Evolutionary conservation across 2,888 invertebrate genomes (phyloP).

Genomic region (Colletes collaris): DNA sequence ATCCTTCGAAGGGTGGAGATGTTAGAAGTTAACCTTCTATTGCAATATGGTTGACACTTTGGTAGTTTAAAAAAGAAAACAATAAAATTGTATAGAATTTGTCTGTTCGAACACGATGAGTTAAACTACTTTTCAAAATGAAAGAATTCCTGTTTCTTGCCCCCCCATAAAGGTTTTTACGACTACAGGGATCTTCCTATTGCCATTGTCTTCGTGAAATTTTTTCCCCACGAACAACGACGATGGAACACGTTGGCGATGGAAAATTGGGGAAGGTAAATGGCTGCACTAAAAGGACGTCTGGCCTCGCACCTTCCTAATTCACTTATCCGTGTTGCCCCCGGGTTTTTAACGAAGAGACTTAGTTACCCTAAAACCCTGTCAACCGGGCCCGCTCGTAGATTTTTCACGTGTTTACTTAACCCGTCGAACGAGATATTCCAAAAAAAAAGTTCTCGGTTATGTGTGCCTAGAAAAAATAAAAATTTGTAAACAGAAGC

Average conservation of each 20-base stretch:
- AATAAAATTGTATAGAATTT: no score
- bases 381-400: constrained; percentile 32
- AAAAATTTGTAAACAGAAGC: no score
- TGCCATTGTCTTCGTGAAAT: background rate
- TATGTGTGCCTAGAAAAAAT: no score
- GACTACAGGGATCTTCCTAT: background rate
- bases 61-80: no score
- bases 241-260: constrained; percentile 24
- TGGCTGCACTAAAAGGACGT: constrained; percentile 68
- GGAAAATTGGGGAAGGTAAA: constrained; percentile 66
- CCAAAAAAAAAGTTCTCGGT: background rate
- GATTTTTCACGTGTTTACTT: constrained; percentile 52
- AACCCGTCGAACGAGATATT: constrained; percentile 38
- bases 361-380: constrained; percentile 59
- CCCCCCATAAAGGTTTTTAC: background rate
- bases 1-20: no score
- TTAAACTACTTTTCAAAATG: background rate
- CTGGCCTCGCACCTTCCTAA: constrained; percentile 63
- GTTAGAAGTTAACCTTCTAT: no score
- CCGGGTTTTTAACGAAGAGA: constrained; percentile 69
- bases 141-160: background rate
- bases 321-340: constrained; percentile 68
- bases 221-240: constrained; percentile 25
- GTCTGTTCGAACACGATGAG: background rate
- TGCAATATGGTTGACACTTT: background rate